These are phyloP conservation scores for Andrena dorsata DNA, from an alignment of 2,888 invertebrate species.

Conservation along the genomic window DNA sequence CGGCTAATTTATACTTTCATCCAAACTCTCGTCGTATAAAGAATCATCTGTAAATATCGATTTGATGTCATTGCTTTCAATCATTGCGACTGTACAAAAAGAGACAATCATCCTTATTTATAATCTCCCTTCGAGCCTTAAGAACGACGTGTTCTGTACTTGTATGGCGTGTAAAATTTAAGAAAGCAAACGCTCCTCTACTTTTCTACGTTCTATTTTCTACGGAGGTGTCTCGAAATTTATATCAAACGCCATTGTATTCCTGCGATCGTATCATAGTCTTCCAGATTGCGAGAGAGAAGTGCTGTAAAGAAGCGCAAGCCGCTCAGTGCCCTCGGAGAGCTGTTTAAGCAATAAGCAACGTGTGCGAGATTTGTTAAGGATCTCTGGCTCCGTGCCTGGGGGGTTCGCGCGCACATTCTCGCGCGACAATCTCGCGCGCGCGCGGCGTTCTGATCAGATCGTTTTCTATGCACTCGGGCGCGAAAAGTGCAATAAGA, in stretches of 20 bases:
- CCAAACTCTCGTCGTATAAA: constrained; percentile 33
- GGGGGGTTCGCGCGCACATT: background rate
- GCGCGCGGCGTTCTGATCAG: background rate
- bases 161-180: background rate
- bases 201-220: constrained; percentile 40
- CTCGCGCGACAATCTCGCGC: background rate
- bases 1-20: constrained; percentile 19
- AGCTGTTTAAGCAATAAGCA: background rate
- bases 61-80: constrained; percentile 29
- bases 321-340: background rate
- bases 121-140: constrained; percentile 22
- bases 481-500: constrained; percentile 44
- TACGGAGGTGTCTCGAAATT: constrained; percentile 5
- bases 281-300: constrained; percentile 38
- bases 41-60: constrained; percentile 65
- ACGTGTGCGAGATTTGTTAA: too few relatives aligned
- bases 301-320: background rate
- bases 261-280: constrained; percentile 26
- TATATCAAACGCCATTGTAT: constrained; percentile 10
- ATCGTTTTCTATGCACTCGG: constrained; percentile 5
- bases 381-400: background rate
- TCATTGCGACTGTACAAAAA: constrained; percentile 34
- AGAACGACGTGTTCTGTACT: background rate
- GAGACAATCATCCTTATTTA: constrained; percentile 53
- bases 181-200: background rate